Percentiles rank a stretch among this genome's conserved stretches.
Evolutionary conservation across 2,797 vertebrate species (phyloP).

Genomic region (Sebastes aleutianus): DNA sequence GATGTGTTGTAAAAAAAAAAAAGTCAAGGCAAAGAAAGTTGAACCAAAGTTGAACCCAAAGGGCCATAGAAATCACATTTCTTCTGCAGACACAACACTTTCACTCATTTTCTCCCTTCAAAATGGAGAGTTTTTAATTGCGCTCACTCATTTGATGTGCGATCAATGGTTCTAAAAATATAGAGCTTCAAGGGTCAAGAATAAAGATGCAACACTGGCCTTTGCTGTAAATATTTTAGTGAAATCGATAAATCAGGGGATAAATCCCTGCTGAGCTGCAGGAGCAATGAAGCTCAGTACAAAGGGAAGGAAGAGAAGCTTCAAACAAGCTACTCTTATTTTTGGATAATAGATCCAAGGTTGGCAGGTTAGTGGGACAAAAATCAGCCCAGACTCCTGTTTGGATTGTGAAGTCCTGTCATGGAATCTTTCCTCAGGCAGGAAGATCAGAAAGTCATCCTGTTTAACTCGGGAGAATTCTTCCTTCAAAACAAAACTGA

Average conservation of each 20-base stretch:
- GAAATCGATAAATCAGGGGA: conserved; percentile 7
- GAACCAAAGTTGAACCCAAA: background rate
- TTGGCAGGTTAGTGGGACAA: background rate
- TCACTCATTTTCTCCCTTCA: background rate
- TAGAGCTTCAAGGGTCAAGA: background rate
- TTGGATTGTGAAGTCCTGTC: conserved; percentile 16
- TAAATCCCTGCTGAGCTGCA: background rate
- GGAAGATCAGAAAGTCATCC: conserved; percentile 13
- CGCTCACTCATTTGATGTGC: background rate
- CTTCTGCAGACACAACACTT: background rate
- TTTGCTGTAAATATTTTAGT: background rate
- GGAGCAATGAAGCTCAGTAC: background rate
- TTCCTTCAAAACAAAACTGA: background rate
- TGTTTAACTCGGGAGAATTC: background rate
- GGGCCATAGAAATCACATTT: background rate
- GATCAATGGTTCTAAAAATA: background rate
- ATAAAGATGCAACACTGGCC: background rate
- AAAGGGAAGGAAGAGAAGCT: background rate
- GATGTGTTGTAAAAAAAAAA: background rate
- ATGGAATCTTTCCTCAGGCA: conserved; percentile 7
- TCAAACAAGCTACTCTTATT: conserved; percentile 12
- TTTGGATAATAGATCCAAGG: conserved; percentile 1
- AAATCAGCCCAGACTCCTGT: conserved; percentile 7
- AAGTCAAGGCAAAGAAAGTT: background rate
- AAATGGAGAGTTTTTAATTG: background rate